phyloP scores from a whole-genome alignment of 2,888 invertebrate species.

The Perithous albicinctus region DNA sequence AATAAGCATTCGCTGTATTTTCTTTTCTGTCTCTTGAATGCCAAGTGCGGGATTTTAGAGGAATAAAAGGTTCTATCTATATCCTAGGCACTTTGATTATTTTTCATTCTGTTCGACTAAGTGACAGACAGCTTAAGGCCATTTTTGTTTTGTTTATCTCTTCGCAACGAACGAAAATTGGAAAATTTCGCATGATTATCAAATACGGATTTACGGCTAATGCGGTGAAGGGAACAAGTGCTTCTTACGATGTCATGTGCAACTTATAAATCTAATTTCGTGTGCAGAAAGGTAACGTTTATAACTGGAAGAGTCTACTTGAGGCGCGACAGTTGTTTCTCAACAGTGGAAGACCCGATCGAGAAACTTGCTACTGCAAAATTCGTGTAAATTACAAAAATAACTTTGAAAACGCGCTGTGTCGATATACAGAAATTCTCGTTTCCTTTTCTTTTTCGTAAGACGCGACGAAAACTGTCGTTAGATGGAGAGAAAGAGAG shows the following conservation, averaged over 20 bases:
- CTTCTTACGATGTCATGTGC: constrained; percentile 49
- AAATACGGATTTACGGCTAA: constrained; percentile 46
- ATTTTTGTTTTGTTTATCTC: constrained; percentile 34
- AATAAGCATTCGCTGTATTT: neutral
- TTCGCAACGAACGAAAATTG: neutral
- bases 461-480: constrained; percentile 19
- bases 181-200: constrained; percentile 46
- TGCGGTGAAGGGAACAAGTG: constrained; percentile 54
- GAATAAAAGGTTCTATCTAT: constrained; percentile 36
- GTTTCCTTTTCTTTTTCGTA: constrained; percentile 5
- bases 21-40: neutral
- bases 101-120: constrained; percentile 35
- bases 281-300: constrained; percentile 41
- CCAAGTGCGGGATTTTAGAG: neutral
- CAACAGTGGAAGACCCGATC: constrained; percentile 60
- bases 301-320: constrained; percentile 58
- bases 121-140: constrained; percentile 60
- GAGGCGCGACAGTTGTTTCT: constrained; percentile 22
- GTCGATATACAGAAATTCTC: constrained; percentile 6
- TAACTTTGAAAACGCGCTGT: constrained; percentile 54
- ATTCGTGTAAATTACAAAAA: constrained; percentile 55
- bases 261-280: constrained; percentile 53
- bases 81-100: constrained; percentile 69
- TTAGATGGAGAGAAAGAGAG: constrained; percentile 37
- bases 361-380: constrained; percentile 52